Evolutionary conservation across 2,113 vertebrate species (phyloP).

Genomic region (Tupaia tana): DNA sequence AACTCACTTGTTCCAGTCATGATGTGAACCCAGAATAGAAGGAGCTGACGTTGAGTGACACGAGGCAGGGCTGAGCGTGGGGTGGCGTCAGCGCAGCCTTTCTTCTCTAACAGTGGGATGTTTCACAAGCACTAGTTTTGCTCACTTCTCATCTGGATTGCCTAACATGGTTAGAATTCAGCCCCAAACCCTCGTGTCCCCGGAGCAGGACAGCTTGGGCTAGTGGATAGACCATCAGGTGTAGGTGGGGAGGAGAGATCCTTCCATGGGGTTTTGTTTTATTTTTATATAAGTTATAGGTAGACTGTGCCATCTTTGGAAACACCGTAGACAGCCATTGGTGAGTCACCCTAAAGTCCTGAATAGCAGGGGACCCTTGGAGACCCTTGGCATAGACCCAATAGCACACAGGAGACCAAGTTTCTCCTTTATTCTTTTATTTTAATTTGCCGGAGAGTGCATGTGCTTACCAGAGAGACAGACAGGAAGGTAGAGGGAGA

Average conservation of each 20-base stretch:
- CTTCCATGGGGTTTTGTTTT: rapidly evolving
- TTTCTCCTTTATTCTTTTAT: no score
- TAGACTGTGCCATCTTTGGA: no score
- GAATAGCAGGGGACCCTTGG: neutral
- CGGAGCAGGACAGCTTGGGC: neutral
- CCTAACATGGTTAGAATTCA: neutral
- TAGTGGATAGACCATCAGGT: no score
- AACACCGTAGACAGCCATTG: rapidly evolving
- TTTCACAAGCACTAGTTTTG: neutral
- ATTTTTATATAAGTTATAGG: neutral
- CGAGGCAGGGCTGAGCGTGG: neutral
- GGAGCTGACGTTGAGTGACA: neutral
- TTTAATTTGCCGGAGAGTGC: no score
- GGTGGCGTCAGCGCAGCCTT: neutral
- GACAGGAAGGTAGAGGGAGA: no score
- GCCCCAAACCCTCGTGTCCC: neutral
- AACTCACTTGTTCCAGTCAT: rapidly evolving
- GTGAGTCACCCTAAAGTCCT: neutral
- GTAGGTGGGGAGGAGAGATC: rapidly evolving
- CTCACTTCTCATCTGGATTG: neutral
- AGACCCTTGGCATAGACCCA: neutral
- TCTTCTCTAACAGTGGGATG: neutral
- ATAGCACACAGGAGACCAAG: no score
- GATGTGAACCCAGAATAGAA: neutral
- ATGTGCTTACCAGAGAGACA: no score